These are phyloP conservation scores for Haliaeetus leucogaster DNA, from an alignment of 2,113 vertebrate genomes.

Conservation along the genomic window DNA sequence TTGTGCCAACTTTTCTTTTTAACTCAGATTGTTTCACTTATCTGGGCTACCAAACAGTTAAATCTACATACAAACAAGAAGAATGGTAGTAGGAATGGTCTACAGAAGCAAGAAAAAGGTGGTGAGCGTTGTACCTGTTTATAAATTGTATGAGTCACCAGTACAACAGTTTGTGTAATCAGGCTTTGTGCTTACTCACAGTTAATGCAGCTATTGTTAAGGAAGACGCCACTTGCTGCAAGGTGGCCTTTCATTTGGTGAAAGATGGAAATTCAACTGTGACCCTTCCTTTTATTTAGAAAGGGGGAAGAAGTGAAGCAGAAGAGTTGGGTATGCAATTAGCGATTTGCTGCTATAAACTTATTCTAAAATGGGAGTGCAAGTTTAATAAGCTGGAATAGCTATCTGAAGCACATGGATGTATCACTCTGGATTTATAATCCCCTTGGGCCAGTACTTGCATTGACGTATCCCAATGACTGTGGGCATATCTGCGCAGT, in stretches of 20 bases:
- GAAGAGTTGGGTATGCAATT: not conserved
- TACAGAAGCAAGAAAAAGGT: not conserved
- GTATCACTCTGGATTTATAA: not conserved
- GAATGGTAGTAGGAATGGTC: not conserved
- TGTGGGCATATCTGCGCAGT: not conserved
- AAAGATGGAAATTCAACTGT: not conserved
- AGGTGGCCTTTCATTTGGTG: not conserved
- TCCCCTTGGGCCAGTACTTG: not conserved
- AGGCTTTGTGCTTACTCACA: not conserved
- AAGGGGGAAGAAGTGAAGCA: not conserved
- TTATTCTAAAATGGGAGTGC: not conserved
- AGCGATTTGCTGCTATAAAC: not conserved
- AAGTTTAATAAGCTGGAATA: not conserved
- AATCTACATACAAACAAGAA: not conserved
- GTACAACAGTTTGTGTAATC: not conserved
- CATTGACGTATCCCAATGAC: not conserved
- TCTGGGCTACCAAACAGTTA: not conserved
- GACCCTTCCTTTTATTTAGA: not conserved
- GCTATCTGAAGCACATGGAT: not conserved
- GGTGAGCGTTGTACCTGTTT: not conserved
- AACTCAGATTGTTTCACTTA: not conserved
- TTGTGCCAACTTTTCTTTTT: not conserved
- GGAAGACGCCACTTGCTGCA: not conserved
- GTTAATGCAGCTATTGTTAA: not conserved
- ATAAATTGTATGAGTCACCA: not conserved